phyloP scores from a whole-genome alignment of 37 sponge, comb jelly and placozoan species.

The Aplysina aerophoba region DNA sequence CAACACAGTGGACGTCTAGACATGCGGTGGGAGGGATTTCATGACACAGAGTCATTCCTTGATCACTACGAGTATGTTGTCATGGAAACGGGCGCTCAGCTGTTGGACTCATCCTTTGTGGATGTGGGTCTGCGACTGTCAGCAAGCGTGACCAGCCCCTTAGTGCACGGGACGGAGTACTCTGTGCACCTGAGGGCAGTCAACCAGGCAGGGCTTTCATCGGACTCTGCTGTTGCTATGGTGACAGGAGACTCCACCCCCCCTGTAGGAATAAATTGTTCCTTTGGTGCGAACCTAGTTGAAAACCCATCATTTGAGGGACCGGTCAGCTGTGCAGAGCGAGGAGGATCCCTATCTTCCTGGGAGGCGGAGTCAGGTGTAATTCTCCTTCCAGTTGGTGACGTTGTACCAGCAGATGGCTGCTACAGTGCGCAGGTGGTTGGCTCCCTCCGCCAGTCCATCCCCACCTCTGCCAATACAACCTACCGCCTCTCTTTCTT shows the following conservation, averaged over 20 bases:
- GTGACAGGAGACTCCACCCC: conserved; percentile 47
- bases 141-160: background rate
- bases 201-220: conserved; percentile 56
- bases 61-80: conserved; percentile 68
- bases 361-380: background rate
- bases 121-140: conserved; percentile 57
- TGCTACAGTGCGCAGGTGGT: conserved; percentile 31
- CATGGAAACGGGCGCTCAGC: background rate
- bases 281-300: conserved; percentile 3
- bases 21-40: conserved; percentile 69
- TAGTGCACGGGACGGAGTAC: conserved; percentile 50
- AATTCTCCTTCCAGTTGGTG: background rate
- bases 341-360: conserved; percentile 15
- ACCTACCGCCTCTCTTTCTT: conserved; percentile 25
- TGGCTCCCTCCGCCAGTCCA: conserved; percentile 40
- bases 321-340: no score
- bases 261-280: conserved; percentile 24
- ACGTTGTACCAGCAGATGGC: conserved; percentile 37
- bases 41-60: conserved; percentile 63
- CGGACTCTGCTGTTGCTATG: conserved; percentile 27
- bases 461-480: conserved; percentile 29
- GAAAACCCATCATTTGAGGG: conserved; percentile 72
- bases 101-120: background rate
- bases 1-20: background rate
- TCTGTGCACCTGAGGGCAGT: conserved; percentile 57